These are phyloP conservation scores for Tineola bisselliella DNA, from an alignment of 2,888 invertebrate species.

Conservation along the genomic window DNA sequence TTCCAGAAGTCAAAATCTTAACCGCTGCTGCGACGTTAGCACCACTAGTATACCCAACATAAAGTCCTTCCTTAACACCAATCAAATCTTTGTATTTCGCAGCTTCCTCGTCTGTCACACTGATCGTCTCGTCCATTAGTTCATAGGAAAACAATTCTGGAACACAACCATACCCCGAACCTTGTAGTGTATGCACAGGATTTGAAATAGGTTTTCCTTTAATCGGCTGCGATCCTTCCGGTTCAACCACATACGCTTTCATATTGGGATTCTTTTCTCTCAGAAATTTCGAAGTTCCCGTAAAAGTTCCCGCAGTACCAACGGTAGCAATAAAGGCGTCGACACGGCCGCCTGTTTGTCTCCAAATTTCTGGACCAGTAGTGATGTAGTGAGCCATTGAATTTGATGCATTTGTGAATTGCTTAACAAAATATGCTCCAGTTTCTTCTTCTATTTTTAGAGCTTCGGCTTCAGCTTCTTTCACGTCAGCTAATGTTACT, in stretches of 20 bases:
- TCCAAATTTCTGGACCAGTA: slow-evolving; percentile 60
- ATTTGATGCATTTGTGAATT: slow-evolving; percentile 46
- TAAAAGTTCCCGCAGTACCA: slow-evolving; percentile 53
- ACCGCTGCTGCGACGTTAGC: slow-evolving; percentile 57
- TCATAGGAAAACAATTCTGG: slow-evolving; percentile 48
- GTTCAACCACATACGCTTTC: slow-evolving; percentile 49
- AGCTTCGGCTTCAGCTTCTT: slow-evolving; percentile 44
- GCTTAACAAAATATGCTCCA: slow-evolving; percentile 50
- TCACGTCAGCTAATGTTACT: slow-evolving; percentile 48
- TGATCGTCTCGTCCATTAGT: slow-evolving; percentile 44
- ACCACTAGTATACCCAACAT: slow-evolving; percentile 55
- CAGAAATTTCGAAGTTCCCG: slow-evolving; percentile 45
- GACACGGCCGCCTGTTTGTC: slow-evolving; percentile 49
- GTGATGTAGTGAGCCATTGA: slow-evolving; percentile 42
- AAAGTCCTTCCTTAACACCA: slow-evolving; percentile 51
- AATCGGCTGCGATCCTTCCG: slow-evolving; percentile 48
- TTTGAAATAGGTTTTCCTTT: slow-evolving; percentile 48
- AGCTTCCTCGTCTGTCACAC: slow-evolving; percentile 49
- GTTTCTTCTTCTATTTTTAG: slow-evolving; percentile 36
- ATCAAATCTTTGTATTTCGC: slow-evolving; percentile 41
- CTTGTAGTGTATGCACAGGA: slow-evolving; percentile 53
- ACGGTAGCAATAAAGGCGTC: slow-evolving; percentile 53
- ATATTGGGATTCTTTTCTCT: slow-evolving; percentile 47
- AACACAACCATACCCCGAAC: slow-evolving; percentile 53
- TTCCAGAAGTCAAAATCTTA: slow-evolving; percentile 44